Evolutionary conservation across 2,113 vertebrate genomes (phyloP).

Genomic region (Eubucco bourcierii): DNA sequence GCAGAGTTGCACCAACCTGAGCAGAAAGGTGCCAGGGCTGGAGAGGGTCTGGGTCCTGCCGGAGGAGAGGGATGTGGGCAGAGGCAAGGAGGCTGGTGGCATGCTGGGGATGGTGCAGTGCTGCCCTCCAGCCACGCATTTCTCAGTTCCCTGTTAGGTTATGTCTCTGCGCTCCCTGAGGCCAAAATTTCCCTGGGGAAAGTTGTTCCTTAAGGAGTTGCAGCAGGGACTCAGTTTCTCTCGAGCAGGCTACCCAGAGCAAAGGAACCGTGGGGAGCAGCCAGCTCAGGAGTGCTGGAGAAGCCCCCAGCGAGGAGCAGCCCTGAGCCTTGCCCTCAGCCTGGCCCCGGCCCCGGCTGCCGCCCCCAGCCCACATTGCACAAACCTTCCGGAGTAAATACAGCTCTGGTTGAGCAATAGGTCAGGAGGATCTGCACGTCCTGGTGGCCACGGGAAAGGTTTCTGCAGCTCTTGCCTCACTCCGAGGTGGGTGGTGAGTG

Average conservation of each 20-base stretch:
- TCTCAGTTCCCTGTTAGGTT: background rate
- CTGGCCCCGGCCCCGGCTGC: background rate
- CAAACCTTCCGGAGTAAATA: background rate
- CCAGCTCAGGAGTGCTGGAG: background rate
- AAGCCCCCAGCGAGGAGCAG: background rate
- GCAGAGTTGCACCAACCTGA: accelerated
- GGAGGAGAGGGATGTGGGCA: accelerated
- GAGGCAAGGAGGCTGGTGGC: background rate
- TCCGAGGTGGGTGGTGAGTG: background rate
- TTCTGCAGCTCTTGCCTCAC: background rate
- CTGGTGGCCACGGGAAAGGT: background rate
- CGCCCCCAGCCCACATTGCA: background rate
- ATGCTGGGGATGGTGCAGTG: background rate
- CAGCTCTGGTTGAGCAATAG: constrained; percentile 18
- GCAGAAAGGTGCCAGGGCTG: background rate
- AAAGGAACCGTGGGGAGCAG: background rate
- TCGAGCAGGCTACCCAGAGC: accelerated
- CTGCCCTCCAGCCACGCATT: accelerated
- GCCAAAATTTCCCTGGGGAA: accelerated
- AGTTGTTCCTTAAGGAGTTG: background rate
- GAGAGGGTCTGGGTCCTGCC: background rate
- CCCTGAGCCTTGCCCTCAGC: background rate
- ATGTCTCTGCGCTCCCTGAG: accelerated
- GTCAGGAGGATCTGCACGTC: background rate
- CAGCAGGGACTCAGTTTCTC: accelerated